Evolutionary conservation across 2,888 invertebrate species (phyloP).

Genomic region (Melitaea athalia): DNA sequence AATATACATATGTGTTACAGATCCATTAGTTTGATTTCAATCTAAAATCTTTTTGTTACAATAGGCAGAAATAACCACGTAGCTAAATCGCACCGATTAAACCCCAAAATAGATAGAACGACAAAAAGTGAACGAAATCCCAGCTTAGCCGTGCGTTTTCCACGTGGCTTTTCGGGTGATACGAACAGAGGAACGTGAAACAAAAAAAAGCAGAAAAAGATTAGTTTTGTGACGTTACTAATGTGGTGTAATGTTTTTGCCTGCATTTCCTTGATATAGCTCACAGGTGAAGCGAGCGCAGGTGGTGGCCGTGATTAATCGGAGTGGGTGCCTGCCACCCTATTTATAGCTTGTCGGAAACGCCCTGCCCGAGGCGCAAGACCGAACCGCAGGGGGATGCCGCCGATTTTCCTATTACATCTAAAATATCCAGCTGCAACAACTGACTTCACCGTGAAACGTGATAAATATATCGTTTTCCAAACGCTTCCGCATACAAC

Average conservation of each 20-base stretch:
- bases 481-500: constrained; percentile 26
- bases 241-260: constrained; percentile 60
- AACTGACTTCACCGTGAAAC: constrained; percentile 37
- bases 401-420: constrained; percentile 46
- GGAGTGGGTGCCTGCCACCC: constrained; percentile 54
- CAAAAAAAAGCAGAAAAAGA: constrained; percentile 41
- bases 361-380: constrained; percentile 53
- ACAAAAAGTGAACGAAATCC: constrained; percentile 34
- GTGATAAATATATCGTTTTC: constrained; percentile 40
- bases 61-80: constrained; percentile 18
- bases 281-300: constrained; percentile 58
- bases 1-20: too few relatives aligned
- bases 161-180: constrained; percentile 37
- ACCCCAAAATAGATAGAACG: constrained; percentile 22
- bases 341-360: constrained; percentile 69
- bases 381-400: constrained; percentile 58
- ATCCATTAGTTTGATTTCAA: background rate
- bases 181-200: constrained; percentile 31
- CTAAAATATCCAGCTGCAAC: constrained; percentile 48
- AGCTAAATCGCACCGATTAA: constrained; percentile 24
- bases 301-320: constrained; percentile 73
- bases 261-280: constrained; percentile 49
- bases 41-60: constrained; percentile 12
- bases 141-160: constrained; percentile 33
- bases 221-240: constrained; percentile 55